Percentiles rank a stretch among this genome's conserved stretches.
Evolutionary conservation across 2,888 invertebrate species (phyloP).

Genomic region (Dermolepida albohirtum): DNA sequence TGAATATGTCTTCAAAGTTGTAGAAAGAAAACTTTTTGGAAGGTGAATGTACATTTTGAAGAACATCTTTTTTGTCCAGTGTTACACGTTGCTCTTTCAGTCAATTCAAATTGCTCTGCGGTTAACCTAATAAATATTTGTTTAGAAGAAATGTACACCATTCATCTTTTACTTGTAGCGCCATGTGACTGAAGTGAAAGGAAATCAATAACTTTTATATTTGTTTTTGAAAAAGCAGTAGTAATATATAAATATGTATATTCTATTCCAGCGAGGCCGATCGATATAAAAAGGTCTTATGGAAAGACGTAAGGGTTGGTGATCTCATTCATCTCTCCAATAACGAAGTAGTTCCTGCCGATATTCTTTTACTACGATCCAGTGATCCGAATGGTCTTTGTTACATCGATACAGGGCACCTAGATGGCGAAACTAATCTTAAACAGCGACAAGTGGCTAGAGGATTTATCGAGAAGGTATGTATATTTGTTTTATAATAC

Average conservation of each 20-base stretch:
- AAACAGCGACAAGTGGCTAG: slow-evolving; percentile 90
- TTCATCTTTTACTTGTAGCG: too few relatives aligned
- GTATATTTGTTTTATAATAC: slow-evolving; percentile 4
- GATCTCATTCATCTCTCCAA: slow-evolving; percentile 95
- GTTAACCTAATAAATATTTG: too few relatives aligned
- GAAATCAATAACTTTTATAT: not conserved
- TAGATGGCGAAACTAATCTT: slow-evolving; percentile 96
- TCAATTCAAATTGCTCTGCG: too few relatives aligned
- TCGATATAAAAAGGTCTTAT: slow-evolving; percentile 85
- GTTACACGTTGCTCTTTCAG: too few relatives aligned
- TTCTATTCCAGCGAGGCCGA: slow-evolving; percentile 76
- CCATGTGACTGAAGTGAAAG: too few relatives aligned
- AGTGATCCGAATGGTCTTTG: slow-evolving; percentile 91
- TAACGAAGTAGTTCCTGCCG: slow-evolving; percentile 97
- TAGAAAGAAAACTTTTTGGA: too few relatives aligned
- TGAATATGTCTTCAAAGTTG: too few relatives aligned
- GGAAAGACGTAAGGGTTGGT: slow-evolving; percentile 92
- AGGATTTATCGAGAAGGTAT: slow-evolving; percentile 79
- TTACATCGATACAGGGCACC: slow-evolving; percentile 95
- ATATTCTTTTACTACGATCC: slow-evolving; percentile 88
- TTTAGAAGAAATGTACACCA: too few relatives aligned
- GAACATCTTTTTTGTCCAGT: too few relatives aligned
- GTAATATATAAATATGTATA: not conserved
- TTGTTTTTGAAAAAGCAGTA: not conserved
- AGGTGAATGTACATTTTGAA: too few relatives aligned